Percentiles rank a stretch among this genome's conserved stretches.
These are phyloP conservation scores for Eurystomus gularis DNA, from an alignment of 2,113 vertebrate species.

Conservation along the genomic window DNA sequence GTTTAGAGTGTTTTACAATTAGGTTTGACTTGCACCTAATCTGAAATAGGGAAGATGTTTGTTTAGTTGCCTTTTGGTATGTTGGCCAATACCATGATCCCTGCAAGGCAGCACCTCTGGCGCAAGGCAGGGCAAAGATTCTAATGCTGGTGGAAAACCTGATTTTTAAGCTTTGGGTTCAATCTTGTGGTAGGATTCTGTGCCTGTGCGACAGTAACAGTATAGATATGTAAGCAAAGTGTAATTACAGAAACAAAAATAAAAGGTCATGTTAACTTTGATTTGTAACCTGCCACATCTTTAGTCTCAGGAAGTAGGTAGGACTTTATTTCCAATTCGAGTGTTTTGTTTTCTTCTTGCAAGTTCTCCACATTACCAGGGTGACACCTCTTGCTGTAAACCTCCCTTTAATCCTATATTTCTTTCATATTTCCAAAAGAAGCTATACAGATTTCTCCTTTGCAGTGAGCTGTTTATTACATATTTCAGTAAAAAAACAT, in stretches of 20 bases:
- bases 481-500: neutral
- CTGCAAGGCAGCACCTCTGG: neutral
- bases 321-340: neutral
- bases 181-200: neutral
- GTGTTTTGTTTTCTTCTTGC: neutral
- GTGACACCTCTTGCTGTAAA: neutral
- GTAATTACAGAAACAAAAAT: neutral
- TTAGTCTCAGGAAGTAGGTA: neutral
- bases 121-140: neutral
- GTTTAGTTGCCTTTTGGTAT: neutral
- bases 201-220: neutral
- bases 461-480: neutral
- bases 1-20: neutral
- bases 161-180: neutral
- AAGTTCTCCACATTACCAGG: neutral
- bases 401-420: neutral
- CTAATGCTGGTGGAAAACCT: neutral
- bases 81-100: neutral
- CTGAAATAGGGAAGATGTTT: neutral
- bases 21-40: neutral
- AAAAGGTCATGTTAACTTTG: neutral
- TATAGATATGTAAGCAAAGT: neutral
- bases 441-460: neutral
- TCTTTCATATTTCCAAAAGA: neutral
- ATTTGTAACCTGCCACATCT: neutral